Conservation (phyloP, 2,113 vertebrate species). For the Vicugna pacos region DNA sequence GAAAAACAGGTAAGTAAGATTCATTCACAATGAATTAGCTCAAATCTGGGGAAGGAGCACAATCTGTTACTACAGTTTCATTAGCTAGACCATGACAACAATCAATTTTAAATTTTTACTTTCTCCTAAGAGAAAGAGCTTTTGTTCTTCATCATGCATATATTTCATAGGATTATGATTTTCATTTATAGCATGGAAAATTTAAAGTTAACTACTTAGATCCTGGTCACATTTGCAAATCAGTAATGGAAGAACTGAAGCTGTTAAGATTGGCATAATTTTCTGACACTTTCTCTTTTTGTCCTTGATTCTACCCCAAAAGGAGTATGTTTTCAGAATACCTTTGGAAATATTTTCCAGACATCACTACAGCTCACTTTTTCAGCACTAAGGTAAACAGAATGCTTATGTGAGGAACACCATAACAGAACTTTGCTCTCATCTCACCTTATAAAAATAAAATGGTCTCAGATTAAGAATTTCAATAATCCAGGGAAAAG, state of each 20-base stretch:
- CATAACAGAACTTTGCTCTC: slow-evolving; percentile 31
- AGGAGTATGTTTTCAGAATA: slow-evolving; percentile 6
- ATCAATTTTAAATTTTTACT: slow-evolving; percentile 7
- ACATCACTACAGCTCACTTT: background rate
- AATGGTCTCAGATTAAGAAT: slow-evolving; percentile 93
- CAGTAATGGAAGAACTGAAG: slow-evolving; percentile 1
- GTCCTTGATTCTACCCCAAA: background rate
- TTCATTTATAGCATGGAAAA: slow-evolving; percentile 23
- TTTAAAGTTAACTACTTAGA: slow-evolving; percentile 1
- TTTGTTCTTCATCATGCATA: background rate
- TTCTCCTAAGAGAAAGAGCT: background rate
- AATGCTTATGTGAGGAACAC: background rate
- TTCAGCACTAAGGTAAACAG: slow-evolving; percentile 47
- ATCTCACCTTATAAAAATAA: slow-evolving; percentile 97
- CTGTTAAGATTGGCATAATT: slow-evolving; percentile 1
- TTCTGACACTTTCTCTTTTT: background rate
- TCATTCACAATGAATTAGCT: background rate
- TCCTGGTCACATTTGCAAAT: slow-evolving; percentile 43
- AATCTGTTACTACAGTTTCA: background rate
- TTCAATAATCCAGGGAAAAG: slow-evolving; percentile 97
- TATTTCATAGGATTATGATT: slow-evolving; percentile 31
- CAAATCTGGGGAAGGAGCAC: background rate
- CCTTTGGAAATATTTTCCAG: slow-evolving; percentile 52
- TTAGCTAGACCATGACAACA: background rate
- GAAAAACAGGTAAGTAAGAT: background rate